Conservation (phyloP, 2,113 vertebrate species). For the Origma solitaria region DNA sequence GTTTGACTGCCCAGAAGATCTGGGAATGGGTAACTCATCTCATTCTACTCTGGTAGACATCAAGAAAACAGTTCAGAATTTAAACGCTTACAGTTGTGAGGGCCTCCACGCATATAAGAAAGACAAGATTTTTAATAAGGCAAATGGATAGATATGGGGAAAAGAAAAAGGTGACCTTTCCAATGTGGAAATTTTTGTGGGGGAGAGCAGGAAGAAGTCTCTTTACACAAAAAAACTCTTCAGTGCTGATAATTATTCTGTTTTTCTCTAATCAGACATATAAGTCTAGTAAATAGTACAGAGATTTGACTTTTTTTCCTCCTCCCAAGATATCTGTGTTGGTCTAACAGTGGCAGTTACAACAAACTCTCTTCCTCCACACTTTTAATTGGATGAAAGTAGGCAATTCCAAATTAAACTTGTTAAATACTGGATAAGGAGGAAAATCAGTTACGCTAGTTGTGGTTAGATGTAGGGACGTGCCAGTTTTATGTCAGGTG, state of each 20-base stretch:
- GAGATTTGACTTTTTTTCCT: not conserved
- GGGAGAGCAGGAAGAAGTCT: fast-evolving
- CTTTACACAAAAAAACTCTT: not conserved
- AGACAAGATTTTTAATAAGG: not conserved
- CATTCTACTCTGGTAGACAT: not conserved
- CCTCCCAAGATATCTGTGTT: not conserved
- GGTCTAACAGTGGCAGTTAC: not conserved
- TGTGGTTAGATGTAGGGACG: not conserved
- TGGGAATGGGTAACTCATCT: not conserved
- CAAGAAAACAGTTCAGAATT: not conserved
- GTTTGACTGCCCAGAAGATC: not conserved
- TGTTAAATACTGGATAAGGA: not conserved
- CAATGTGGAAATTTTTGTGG: fast-evolving
- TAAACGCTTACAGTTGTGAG: not conserved
- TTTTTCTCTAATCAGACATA: not conserved
- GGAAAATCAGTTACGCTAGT: not conserved
- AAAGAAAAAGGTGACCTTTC: not conserved
- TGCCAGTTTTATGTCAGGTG: not conserved
- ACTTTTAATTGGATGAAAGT: not conserved
- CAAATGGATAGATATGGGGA: not conserved
- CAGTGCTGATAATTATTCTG: not conserved
- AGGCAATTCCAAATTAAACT: not conserved
- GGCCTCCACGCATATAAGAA: not conserved
- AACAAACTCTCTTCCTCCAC: not conserved
- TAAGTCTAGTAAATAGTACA: not conserved